Evolutionary conservation across 2,888 invertebrate species (phyloP), one percentile per base, ranked within the genome.

Genomic region (Carpatolechia fugitivella): DNA sequence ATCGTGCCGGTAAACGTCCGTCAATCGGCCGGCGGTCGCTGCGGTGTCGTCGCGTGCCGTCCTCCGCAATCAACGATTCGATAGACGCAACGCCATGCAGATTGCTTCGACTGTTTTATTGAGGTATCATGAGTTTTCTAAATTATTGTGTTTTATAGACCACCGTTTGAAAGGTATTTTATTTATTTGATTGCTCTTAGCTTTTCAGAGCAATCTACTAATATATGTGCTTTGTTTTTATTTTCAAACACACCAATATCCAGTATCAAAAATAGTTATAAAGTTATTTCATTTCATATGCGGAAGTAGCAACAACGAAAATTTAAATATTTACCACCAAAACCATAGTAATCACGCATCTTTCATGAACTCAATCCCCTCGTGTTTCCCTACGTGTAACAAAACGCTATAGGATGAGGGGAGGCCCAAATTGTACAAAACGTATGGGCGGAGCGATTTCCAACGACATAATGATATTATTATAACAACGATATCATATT

Each of bases 361-460:
- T 52, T 55, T 52, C 54, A 57, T 44, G 48, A 47, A 36, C n/a
- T 11, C 18, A 6, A 11, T 29, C 31, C 50, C 49, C 36, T 31
- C 54, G 29, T 52, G 47, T 61, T 65, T 71, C 74, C 79, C 69
- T 57, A 62, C 47, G 52, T 53, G 55, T 54, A 62, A 68, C 68
- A 65, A 71, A 74, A 70, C 65, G 60, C 62, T 52, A 72, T 74
- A 78, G 80, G 78, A 78, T 69, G 78, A 74, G 78, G 80, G 76
- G 61, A 68, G 61, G 62, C 61, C 73, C 70, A 80, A 85, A 75
- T 72, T 72, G 61, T 80, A 86, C 82, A 86, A 87, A 88, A 84
- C 80, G 82, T 71, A 81, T 85, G 87, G 89, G 89, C 84, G 88
- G 82, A 72, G 70, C 75, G 63, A 66, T 68, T 60, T 66, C 69